A percentile compares a stretch with the other conserved stretches of the same genome.
Evolutionary conservation across 2,888 invertebrate species (phyloP).

Genomic region (Ethmia dodecea): DNA sequence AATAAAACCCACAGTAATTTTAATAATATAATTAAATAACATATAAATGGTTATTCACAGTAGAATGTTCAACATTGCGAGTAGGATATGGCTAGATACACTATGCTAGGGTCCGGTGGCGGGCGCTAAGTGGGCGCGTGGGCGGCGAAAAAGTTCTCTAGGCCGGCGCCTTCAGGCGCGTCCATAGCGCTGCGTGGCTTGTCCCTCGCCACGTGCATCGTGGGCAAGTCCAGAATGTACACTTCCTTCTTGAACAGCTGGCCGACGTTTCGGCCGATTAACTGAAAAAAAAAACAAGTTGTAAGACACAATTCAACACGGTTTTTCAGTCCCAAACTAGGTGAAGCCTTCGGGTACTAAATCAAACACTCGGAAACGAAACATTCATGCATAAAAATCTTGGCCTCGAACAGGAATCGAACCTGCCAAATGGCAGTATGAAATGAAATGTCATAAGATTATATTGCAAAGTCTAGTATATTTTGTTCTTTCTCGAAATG

Average conservation of each 20-base stretch:
- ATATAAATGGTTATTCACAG: constrained; percentile 52
- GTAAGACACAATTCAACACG: too few relatives aligned
- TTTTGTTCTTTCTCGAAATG: too few relatives aligned
- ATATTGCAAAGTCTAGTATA: too few relatives aligned
- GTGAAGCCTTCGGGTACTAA: too few relatives aligned
- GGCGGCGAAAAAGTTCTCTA: constrained; percentile 52
- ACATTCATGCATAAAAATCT: too few relatives aligned
- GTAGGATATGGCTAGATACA: constrained; percentile 32
- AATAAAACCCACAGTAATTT: too few relatives aligned
- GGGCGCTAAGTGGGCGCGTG: constrained; percentile 46
- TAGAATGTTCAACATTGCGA: constrained; percentile 38
- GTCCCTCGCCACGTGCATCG: constrained; percentile 65
- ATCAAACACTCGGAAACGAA: too few relatives aligned
- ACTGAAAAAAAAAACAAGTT: too few relatives aligned
- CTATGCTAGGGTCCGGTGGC: constrained; percentile 1
- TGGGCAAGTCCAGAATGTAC: constrained; percentile 90
- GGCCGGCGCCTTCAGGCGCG: constrained; percentile 44
- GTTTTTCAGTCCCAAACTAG: too few relatives aligned
- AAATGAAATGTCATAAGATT: too few relatives aligned
- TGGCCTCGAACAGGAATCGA: too few relatives aligned
- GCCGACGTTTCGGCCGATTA: constrained; percentile 90
- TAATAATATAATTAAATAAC: constrained; percentile 55
- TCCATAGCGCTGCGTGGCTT: constrained; percentile 54
- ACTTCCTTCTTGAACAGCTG: constrained; percentile 93
- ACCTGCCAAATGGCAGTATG: too few relatives aligned